Evolutionary conservation across 2,113 vertebrate genomes (phyloP).

Genomic region (Esox niger): DNA sequence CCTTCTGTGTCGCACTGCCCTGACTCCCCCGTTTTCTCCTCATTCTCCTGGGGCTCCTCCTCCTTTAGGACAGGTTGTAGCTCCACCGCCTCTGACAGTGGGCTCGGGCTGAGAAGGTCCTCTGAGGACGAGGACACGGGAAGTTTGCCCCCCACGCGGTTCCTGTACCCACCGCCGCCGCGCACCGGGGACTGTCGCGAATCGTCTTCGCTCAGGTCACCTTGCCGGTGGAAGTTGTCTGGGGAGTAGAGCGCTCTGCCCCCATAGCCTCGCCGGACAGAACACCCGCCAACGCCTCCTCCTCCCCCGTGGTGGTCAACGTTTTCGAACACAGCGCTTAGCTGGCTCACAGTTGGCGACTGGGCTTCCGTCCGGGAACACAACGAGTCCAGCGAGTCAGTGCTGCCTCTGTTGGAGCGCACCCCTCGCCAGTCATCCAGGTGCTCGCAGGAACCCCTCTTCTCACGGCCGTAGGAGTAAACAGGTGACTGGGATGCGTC

Average conservation of each 20-base stretch:
- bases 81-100: constrained; percentile 49
- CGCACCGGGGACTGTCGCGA: constrained; percentile 70
- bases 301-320: constrained; percentile 71
- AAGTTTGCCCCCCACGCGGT: constrained; percentile 57
- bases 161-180: constrained; percentile 53
- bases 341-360: constrained; percentile 94
- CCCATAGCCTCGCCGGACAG: constrained; percentile 68
- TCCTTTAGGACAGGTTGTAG: constrained; percentile 22
- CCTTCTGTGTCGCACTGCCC: background rate
- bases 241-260: constrained; percentile 77
- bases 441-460: constrained; percentile 78
- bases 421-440: constrained; percentile 84
- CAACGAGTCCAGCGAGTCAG: constrained; percentile 91
- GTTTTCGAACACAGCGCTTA: constrained; percentile 94
- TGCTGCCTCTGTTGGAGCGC: constrained; percentile 90
- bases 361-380: constrained; percentile 92
- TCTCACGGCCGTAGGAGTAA: constrained; percentile 84
- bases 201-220: constrained; percentile 74
- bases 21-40: constrained; percentile 7
- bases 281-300: background rate
- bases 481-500: constrained; percentile 81
- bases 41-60: constrained; percentile 37
- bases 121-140: constrained; percentile 71
- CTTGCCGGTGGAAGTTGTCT: constrained; percentile 61
- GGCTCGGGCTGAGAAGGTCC: constrained; percentile 69